phyloP scores from a whole-genome alignment of 1,140 invertebrate genomes.

The Globodera ellingtonae region DNA sequence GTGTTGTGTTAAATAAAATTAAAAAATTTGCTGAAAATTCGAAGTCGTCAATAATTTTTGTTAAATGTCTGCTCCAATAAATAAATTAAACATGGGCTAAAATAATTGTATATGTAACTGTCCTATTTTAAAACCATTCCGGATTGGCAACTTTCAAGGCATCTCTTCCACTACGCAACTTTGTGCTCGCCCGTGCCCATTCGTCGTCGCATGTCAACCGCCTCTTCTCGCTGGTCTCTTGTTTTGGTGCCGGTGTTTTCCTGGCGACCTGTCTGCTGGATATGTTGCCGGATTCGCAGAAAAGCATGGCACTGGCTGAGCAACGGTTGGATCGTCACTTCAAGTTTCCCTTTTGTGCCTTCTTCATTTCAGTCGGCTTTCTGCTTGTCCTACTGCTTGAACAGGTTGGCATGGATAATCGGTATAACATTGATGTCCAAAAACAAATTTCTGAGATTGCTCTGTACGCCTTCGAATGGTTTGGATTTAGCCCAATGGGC shows the following conservation, averaged over 20 bases:
- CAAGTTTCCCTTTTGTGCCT: constrained; percentile 58
- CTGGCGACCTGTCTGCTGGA: constrained; percentile 60
- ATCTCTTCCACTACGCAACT: constrained; percentile 41
- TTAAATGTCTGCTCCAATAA: too few relatives aligned
- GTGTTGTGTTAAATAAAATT: too few relatives aligned
- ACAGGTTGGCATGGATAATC: constrained; percentile 40
- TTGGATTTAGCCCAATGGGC: constrained; percentile 53
- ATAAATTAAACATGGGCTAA: too few relatives aligned
- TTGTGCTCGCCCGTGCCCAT: neutral
- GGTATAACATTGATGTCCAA: too few relatives aligned
- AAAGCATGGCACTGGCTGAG: constrained; percentile 52
- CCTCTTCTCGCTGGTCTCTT: constrained; percentile 49
- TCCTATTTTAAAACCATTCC: too few relatives aligned
- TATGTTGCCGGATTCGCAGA: constrained; percentile 58
- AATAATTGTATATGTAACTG: too few relatives aligned
- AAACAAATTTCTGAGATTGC: neutral
- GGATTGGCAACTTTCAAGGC: constrained; percentile 12
- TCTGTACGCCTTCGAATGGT: neutral
- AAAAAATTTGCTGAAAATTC: too few relatives aligned
- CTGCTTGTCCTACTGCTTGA: constrained; percentile 60
- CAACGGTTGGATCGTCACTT: constrained; percentile 22
- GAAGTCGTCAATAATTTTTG: too few relatives aligned
- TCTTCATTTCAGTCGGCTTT: constrained; percentile 57
- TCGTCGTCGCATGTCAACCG: constrained; percentile 15
- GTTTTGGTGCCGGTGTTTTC: constrained; percentile 59